Conservation (phyloP, 2,888 invertebrate species). For the Brenthis ino region DNA sequence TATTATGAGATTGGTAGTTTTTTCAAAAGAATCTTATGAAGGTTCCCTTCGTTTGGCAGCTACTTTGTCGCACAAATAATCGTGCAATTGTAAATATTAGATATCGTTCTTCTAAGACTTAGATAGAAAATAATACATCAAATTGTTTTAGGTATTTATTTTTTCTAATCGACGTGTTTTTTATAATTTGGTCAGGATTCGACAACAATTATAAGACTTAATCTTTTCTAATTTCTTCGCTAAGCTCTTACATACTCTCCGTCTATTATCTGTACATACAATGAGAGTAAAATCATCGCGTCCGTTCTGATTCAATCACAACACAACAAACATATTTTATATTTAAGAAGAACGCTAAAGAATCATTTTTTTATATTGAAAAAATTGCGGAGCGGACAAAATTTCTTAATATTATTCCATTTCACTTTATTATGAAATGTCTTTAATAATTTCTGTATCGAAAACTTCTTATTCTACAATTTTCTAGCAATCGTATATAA, state of each 20-base stretch:
- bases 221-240: slow-evolving; percentile 23
- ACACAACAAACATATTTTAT: neutral
- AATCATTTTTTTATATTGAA: too few species aligned
- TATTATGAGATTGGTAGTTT: slow-evolving; percentile 43
- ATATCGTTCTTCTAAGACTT: slow-evolving; percentile 71
- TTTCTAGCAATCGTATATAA: neutral
- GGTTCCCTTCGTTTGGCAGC: slow-evolving; percentile 76
- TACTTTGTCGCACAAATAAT: slow-evolving; percentile 59
- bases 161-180: slow-evolving; percentile 25
- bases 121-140: slow-evolving; percentile 60
- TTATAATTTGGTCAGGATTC: slow-evolving; percentile 15
- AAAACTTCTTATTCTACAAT: neutral
- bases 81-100: slow-evolving; percentile 72
- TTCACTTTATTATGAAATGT: neutral
- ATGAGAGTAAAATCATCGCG: slow-evolving; percentile 20
- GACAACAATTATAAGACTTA: slow-evolving; percentile 13
- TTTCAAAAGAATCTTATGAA: slow-evolving; percentile 44
- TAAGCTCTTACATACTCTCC: slow-evolving; percentile 2
- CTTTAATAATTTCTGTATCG: neutral
- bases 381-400: too few species aligned
- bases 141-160: slow-evolving; percentile 22
- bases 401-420: neutral
- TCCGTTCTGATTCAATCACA: slow-evolving; percentile 27
- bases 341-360: neutral
- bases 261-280: slow-evolving; percentile 7